Base-by-base conservation (phyloP, 2,113 vertebrate species). In the Stegastes partitus region DNA sequence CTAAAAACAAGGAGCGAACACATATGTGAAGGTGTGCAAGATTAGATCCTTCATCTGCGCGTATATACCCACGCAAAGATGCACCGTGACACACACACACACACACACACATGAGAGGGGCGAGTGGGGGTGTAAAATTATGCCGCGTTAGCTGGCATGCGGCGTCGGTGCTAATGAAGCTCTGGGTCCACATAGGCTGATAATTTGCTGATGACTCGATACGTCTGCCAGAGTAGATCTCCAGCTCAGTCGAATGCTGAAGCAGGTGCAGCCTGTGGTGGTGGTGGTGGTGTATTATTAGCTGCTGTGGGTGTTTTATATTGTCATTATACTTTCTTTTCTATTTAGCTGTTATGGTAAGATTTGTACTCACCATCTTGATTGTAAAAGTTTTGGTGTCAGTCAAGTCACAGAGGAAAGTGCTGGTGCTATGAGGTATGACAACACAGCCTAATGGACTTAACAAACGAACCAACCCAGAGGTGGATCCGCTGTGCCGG, bases 161-260 rank as follows among this genome's bases (percentile, higher is more conserved):
- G 57, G 78, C 81, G 76, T 88, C 87, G 82, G 90, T 83, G 85
- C 84, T 92, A 91, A 92, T 93, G 92, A 93, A 92, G 92, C 89
- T 83, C 89, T 78, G 77, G 80, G 88, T 92, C 90, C 90, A 90
- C 89, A 84, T 59, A 83, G 88, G 82, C 87, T 87, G 90, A 80
- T 88, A 93, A 91, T 62, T 84, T 91, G 90, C 90, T 93, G 89
- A 91, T 90, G 85, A 85, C 89, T 92, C 79, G 68, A 89, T 88
- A 85, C 84, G 80, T 84, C 82, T 78, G 79, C 87, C 85, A 81
- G 79, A 85, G 82, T n/a, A 85, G 83, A 71, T 89, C 64, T 86
- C 78, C 76, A 53, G 79, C 82, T 45, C 83, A 61, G 87, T 81
- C 79, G 84, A 89, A 79, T 81, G 74, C 77, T 37, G 77, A 86